These are phyloP conservation scores for Psittacara wagleri DNA, from an alignment of 2,113 vertebrate species.

Conservation along the genomic window DNA sequence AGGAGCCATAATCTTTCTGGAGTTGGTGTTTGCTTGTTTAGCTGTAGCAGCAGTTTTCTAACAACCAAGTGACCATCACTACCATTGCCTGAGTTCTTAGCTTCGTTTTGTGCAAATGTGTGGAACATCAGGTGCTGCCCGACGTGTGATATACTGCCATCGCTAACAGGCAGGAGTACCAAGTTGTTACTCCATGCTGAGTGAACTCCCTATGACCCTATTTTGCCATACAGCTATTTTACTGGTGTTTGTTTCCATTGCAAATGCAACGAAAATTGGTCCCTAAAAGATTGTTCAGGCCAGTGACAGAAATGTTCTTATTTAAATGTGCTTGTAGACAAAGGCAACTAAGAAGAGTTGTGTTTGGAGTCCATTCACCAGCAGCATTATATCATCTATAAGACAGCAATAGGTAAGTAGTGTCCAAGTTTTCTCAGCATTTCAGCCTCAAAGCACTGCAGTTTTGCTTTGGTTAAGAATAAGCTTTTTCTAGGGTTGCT, in stretches of 20 bases:
- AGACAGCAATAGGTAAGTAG: neutral
- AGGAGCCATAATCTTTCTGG: neutral
- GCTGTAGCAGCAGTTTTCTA: neutral
- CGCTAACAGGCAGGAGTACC: neutral
- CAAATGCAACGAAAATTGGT: neutral
- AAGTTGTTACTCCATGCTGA: neutral
- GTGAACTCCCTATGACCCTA: neutral
- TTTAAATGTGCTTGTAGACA: slow-evolving; percentile 7
- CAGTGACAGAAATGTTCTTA: neutral
- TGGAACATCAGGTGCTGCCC: neutral
- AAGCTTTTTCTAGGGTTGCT: neutral
- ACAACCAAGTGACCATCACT: neutral
- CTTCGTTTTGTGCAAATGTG: neutral
- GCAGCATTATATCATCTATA: neutral
- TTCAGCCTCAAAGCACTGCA: neutral
- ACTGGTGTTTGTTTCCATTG: neutral
- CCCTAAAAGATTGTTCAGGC: neutral
- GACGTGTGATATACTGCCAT: accelerated
- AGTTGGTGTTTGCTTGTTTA: neutral
- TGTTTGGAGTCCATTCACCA: slow-evolving; percentile 9
- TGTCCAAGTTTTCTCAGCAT: neutral
- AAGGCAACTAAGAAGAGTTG: neutral
- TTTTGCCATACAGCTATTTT: neutral
- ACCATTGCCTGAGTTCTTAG: neutral
- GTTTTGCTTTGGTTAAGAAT: neutral